Conservation (phyloP, 2,113 vertebrate species). For the Anhinga anhinga region DNA sequence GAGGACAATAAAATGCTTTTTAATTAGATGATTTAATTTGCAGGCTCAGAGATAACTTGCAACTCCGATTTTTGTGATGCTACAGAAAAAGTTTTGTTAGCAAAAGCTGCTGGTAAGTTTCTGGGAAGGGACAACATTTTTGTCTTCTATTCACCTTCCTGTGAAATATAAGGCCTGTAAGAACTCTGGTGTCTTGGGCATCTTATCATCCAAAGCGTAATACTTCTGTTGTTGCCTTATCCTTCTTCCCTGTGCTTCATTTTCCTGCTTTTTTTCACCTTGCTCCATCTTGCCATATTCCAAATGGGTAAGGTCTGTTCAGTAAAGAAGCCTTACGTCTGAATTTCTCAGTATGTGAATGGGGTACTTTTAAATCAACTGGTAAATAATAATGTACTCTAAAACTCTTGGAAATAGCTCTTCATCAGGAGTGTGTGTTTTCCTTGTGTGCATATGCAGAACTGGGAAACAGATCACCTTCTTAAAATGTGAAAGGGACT, state of each 20-base stretch:
- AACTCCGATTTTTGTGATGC: not conserved
- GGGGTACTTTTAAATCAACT: not conserved
- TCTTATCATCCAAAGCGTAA: not conserved
- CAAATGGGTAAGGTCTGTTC: not conserved
- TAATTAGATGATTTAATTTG: not conserved
- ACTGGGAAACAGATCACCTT: not conserved
- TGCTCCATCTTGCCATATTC: not conserved
- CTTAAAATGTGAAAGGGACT: not conserved
- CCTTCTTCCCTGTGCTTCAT: not conserved
- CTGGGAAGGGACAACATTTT: not conserved
- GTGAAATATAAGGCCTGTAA: not conserved
- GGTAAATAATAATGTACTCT: not conserved
- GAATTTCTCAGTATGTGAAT: not conserved
- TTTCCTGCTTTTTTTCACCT: not conserved
- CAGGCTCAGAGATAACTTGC: not conserved
- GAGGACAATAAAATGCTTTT: not conserved
- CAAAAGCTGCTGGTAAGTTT: not conserved
- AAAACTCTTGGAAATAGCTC: not conserved
- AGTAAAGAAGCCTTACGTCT: not conserved
- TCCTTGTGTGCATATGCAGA: not conserved
- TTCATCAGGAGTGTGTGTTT: not conserved
- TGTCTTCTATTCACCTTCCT: not conserved
- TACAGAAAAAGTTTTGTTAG: not conserved
- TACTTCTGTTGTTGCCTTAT: not conserved
- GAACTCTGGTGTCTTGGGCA: not conserved